A percentile compares a stretch with the other conserved stretches of the same genome.
These are phyloP conservation scores for Gallinago solitaria DNA, from an alignment of 2,797 vertebrate species.

Conservation along the genomic window DNA sequence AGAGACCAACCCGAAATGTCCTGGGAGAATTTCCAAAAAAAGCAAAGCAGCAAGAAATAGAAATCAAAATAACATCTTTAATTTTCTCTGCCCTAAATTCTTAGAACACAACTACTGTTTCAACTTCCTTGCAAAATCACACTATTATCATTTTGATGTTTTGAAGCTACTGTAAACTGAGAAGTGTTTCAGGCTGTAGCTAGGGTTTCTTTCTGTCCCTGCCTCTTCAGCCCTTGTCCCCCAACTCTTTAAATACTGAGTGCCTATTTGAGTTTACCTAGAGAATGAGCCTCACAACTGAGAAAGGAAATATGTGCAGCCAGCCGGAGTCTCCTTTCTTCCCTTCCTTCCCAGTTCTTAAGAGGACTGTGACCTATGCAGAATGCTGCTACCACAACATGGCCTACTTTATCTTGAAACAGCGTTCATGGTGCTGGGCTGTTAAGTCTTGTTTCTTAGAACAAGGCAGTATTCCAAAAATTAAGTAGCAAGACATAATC, in stretches of 20 bases:
- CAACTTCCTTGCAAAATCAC: background rate
- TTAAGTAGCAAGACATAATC: background rate
- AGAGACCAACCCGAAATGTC: conserved; percentile 44
- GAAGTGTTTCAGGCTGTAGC: background rate
- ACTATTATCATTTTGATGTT: background rate
- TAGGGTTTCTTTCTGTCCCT: background rate
- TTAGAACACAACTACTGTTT: conserved; percentile 7
- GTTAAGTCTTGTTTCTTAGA: background rate
- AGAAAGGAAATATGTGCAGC: background rate
- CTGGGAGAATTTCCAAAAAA: conserved; percentile 56
- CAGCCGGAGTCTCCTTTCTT: background rate
- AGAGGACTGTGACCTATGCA: background rate
- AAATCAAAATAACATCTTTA: conserved; percentile 15
- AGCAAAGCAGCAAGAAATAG: conserved; percentile 34
- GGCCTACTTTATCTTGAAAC: background rate
- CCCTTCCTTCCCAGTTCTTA: background rate
- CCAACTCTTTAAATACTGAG: background rate
- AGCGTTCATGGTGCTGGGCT: background rate
- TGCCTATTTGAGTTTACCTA: background rate
- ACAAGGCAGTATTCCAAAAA: background rate
- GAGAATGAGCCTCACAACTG: background rate
- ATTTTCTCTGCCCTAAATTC: background rate
- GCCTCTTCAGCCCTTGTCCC: background rate
- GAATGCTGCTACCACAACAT: background rate
- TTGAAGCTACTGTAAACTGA: background rate